Percentiles rank a stretch among this genome's conserved stretches.
Evolutionary conservation across 2,797 vertebrate species (phyloP).

Genomic region (Parauchenoglanis ngamensis): DNA sequence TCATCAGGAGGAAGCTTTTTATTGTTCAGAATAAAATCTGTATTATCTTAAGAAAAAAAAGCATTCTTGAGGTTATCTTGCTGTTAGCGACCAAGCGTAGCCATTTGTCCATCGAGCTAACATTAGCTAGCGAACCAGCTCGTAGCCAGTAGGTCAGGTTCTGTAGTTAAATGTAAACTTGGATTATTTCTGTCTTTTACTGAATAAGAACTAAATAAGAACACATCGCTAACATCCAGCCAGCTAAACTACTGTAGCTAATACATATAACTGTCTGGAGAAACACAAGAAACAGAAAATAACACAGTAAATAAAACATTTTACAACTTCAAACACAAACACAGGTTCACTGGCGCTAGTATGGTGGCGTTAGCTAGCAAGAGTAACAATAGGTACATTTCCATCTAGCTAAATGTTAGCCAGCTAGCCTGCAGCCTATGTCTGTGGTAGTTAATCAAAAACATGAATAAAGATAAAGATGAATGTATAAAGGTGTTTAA

Average conservation of each 20-base stretch:
- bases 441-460: neutral
- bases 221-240: neutral
- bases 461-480: neutral
- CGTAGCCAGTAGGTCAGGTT: neutral
- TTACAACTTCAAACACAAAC: neutral
- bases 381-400: neutral
- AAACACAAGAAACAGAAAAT: constrained; percentile 14
- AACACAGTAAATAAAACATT: neutral
- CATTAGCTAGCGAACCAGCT: neutral
- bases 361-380: neutral
- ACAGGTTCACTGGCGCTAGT: neutral
- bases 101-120: neutral
- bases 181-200: neutral
- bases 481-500: neutral
- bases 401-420: constrained; percentile 4
- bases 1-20: neutral
- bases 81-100: neutral
- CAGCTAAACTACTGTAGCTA: neutral
- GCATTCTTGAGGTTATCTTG: neutral
- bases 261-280: neutral
- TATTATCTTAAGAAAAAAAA: neutral
- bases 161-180: constrained; percentile 9
- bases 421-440: neutral
- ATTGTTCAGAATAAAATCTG: neutral
- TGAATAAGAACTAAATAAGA: neutral